Conservation (phyloP, 2,888 invertebrate genomes). For the Drosophila nr. medialis region DNA sequence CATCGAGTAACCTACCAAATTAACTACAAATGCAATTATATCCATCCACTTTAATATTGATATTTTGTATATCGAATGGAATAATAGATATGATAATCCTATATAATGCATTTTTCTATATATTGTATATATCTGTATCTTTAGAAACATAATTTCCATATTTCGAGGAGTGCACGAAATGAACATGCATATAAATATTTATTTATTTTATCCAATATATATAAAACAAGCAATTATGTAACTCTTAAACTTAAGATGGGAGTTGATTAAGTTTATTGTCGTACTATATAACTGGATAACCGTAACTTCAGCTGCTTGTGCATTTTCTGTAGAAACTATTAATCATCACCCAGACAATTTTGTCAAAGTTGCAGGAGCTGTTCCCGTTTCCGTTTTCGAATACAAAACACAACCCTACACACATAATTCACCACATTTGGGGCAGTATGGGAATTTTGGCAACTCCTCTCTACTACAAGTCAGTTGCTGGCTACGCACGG, state of each 20-base stretch:
- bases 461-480: slow-evolving; percentile 19
- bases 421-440: slow-evolving; percentile 7
- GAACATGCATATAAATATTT: background rate
- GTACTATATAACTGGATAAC: background rate
- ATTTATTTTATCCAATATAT: background rate
- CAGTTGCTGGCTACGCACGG: slow-evolving; percentile 1
- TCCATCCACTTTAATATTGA: background rate
- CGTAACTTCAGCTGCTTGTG: background rate
- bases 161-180: background rate
- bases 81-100: no score
- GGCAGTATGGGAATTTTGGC: slow-evolving; percentile 24
- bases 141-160: background rate
- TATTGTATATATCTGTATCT: background rate
- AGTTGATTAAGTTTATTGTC: background rate
- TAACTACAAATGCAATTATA: background rate
- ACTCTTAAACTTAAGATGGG: background rate
- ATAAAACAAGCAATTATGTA: background rate
- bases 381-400: slow-evolving; percentile 6
- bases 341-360: background rate
- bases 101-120: background rate
- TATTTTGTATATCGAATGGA: no score
- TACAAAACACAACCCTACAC: slow-evolving; percentile 13
- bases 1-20: background rate
- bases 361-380: background rate
- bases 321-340: background rate